Percentiles rank a stretch among this genome's conserved stretches.
Evolutionary conservation across 2,113 vertebrate genomes (phyloP).

Genomic region (Amia ocellicauda): DNA sequence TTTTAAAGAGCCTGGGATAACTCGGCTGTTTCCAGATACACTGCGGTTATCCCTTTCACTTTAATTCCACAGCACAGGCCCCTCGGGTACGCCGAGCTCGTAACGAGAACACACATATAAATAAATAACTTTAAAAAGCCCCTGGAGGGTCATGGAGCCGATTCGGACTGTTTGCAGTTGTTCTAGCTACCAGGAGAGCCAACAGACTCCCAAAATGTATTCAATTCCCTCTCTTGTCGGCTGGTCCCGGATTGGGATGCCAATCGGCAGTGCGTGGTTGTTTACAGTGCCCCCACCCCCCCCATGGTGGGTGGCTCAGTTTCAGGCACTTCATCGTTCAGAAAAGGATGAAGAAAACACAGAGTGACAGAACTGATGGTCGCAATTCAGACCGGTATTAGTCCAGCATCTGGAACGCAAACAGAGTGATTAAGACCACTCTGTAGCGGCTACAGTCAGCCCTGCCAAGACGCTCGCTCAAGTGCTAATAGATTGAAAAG

Average conservation of each 20-base stretch:
- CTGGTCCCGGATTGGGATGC: too few species aligned
- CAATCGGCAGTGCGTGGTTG: too few species aligned
- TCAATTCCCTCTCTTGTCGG: too few species aligned
- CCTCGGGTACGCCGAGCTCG: not conserved
- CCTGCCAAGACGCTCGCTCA: constrained; percentile 20
- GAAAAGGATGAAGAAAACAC: not conserved
- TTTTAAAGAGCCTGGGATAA: not conserved
- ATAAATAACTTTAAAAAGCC: not conserved
- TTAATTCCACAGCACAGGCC: not conserved
- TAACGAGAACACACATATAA: not conserved
- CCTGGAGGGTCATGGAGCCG: too few species aligned
- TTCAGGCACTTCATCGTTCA: not conserved
- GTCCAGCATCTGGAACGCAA: constrained; percentile 9
- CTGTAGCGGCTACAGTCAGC: constrained; percentile 10
- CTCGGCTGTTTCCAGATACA: not conserved
- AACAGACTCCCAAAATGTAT: too few species aligned
- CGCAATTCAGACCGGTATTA: not conserved
- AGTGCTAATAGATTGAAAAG: constrained; percentile 33
- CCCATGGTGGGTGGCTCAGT: not conserved
- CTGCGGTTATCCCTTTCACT: not conserved
- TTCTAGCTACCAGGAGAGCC: too few species aligned
- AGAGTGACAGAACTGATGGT: not conserved
- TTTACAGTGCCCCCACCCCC: not conserved
- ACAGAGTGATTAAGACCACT: constrained; percentile 15
- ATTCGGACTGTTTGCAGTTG: too few species aligned